Evolutionary conservation across 2,888 invertebrate genomes (phyloP).

Genomic region (Acrobasis repandana): DNA sequence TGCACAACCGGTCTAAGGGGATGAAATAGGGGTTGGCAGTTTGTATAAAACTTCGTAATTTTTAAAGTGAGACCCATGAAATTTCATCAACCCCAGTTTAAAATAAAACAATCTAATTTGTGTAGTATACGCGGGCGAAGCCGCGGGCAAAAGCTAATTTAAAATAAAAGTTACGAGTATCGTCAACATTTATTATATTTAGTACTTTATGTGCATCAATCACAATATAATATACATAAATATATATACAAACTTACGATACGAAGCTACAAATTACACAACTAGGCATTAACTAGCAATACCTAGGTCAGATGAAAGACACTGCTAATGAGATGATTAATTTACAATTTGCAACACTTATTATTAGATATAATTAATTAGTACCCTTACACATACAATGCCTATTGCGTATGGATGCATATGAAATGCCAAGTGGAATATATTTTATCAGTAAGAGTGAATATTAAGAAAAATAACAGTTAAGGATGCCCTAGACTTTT

Average conservation of each 20-base stretch:
- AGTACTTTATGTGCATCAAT: constrained; percentile 22
- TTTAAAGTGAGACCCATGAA: too few species aligned
- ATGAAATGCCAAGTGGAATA: not conserved
- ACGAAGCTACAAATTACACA: not conserved
- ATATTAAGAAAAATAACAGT: too few species aligned
- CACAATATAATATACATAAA: not conserved
- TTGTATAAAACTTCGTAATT: too few species aligned
- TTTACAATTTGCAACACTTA: not conserved
- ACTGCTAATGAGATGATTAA: not conserved
- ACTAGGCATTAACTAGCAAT: not conserved
- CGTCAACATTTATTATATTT: constrained; percentile 24
- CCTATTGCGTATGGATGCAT: not conserved
- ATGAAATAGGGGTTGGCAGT: too few species aligned
- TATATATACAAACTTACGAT: not conserved
- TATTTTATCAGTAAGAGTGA: not conserved
- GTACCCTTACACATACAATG: not conserved
- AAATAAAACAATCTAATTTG: too few species aligned
- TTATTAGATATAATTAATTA: not conserved
- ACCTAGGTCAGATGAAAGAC: not conserved
- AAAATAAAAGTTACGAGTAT: not conserved
- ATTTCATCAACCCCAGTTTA: too few species aligned
- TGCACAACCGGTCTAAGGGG: too few species aligned
- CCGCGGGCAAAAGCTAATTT: too few species aligned
- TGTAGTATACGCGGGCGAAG: too few species aligned
- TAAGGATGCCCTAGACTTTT: too few species aligned